phyloP scores from a whole-genome alignment of 2,113 vertebrate genomes.

The Perca flavescens region DNA sequence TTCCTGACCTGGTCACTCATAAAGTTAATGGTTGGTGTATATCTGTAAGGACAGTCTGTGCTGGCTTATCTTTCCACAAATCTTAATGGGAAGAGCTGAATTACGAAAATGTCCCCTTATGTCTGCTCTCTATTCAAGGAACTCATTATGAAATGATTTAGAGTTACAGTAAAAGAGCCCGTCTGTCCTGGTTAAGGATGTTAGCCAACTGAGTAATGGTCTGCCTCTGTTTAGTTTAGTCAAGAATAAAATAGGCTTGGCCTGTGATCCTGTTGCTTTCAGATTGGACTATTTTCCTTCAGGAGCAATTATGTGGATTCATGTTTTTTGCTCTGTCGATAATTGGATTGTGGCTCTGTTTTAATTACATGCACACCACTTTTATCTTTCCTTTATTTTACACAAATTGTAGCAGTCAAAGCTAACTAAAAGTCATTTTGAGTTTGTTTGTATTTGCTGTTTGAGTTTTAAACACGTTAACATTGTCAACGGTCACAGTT shows the following conservation, averaged over 20 bases:
- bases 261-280: slow-evolving; percentile 22
- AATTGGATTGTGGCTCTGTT: slow-evolving; percentile 33
- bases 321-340: slow-evolving; percentile 11
- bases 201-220: slow-evolving; percentile 28
- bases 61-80: slow-evolving; percentile 11
- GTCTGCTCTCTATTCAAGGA: slow-evolving; percentile 47
- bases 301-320: slow-evolving; percentile 37
- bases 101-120: slow-evolving; percentile 17
- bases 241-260: slow-evolving; percentile 40
- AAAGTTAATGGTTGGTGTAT: not conserved
- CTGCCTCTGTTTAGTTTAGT: slow-evolving; percentile 51
- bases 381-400: slow-evolving; percentile 1
- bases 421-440: no score
- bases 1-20: slow-evolving; percentile 2
- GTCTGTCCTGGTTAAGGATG: slow-evolving; percentile 38
- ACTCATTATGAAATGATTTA: slow-evolving; percentile 55
- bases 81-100: slow-evolving; percentile 24
- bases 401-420: not conserved
- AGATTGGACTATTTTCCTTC: slow-evolving; percentile 33
- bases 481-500: no score
- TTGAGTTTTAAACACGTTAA: no score
- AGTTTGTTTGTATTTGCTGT: no score
- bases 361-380: slow-evolving; percentile 26
- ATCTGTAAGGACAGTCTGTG: slow-evolving; percentile 1
- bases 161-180: slow-evolving; percentile 2